A percentile compares a stretch with the other conserved stretches of the same genome.
phyloP scores from a whole-genome alignment of 2,888 invertebrate genomes.

The Parnassius glacialis region DNA sequence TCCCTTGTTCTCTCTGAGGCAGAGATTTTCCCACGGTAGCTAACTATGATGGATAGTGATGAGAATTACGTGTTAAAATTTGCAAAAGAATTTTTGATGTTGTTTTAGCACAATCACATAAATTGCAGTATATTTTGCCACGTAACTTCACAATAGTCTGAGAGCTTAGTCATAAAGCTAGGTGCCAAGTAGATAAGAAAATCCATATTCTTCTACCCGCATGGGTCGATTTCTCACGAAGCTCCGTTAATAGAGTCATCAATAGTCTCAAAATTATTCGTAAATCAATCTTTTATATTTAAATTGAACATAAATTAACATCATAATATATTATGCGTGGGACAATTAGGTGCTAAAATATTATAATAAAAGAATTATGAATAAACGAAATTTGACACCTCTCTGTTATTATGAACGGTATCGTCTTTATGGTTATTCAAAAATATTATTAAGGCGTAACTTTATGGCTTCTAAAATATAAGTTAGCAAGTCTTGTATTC shows the following conservation, averaged over 20 bases:
- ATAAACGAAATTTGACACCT: slow-evolving; percentile 3
- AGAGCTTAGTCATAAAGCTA: slow-evolving; percentile 9
- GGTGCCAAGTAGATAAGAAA: slow-evolving; percentile 19
- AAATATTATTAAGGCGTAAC: no score
- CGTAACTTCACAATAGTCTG: neutral
- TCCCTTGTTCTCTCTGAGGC: no score
- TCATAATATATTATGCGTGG: neutral
- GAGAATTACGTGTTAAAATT: no score
- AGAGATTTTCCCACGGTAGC: no score
- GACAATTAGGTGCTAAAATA: slow-evolving; percentile 13
- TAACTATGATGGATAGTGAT: no score
- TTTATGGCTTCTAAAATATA: no score
- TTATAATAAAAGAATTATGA: slow-evolving; percentile 15
- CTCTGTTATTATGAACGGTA: slow-evolving; percentile 1
- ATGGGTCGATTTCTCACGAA: slow-evolving; percentile 21
- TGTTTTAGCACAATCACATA: no score
- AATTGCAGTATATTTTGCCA: neutral
- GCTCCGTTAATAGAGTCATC: slow-evolving; percentile 20
- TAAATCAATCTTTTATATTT: slow-evolving; percentile 12
- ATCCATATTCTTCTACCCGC: slow-evolving; percentile 20
- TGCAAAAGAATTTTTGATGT: no score
- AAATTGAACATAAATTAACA: slow-evolving; percentile 7
- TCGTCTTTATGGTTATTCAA: no score
- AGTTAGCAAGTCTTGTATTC: no score
- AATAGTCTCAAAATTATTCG: slow-evolving; percentile 2